Evolutionary conservation across 2,113 vertebrate genomes (phyloP), one percentile per base, ranked within the genome.

Genomic region (Donacobius atricapilla): DNA sequence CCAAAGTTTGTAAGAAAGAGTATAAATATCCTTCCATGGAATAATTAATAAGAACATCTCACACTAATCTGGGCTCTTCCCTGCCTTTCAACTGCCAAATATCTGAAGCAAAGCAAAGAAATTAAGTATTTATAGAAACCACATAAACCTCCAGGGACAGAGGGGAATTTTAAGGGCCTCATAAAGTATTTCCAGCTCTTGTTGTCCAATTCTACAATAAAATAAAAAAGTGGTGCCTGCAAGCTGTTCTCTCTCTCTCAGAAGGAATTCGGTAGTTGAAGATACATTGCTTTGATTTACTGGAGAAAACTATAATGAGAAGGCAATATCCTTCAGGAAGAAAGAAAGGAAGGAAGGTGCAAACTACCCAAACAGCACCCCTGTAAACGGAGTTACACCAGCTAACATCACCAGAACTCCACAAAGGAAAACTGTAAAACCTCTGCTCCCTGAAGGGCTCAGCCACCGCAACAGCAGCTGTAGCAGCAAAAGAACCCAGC

Each of bases 51-150:
- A 93, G 71, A 94, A 93, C 8, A 28, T 91, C 70, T 90, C 64
- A 91, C 71, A 93, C 48, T 93, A 81, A 90, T 93, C 40, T 88
- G 71, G 58, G 63, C 65, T 92, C 79, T 94, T 96, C 75, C 53
- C 42, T 70, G 70, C 10, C 40, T 94, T 79, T 60, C 78, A 83
- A 87, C 76, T 92, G 81, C 85, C 71, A 92, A 78, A 78, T 56
- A 90, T 80, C 51, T 78, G 68, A 96, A 90, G 64, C 48, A 87
- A 94, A 8, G 10, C 68, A 84, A 94, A 94, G 39, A 90, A 91
- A 95, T 64, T 20, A 75, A 65, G 70, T 93, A 96, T 95, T 95
- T 93, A 93, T 89, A 87, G 87, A 95, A 92, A 84, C 73, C 44
- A 60, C 83, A 94, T 40, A 53, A 89, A 56, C 68, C 79, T 81